Evolutionary conservation across 1,140 invertebrate species (phyloP).

Genomic region (honey bee (Apis mellifera)): DNA sequence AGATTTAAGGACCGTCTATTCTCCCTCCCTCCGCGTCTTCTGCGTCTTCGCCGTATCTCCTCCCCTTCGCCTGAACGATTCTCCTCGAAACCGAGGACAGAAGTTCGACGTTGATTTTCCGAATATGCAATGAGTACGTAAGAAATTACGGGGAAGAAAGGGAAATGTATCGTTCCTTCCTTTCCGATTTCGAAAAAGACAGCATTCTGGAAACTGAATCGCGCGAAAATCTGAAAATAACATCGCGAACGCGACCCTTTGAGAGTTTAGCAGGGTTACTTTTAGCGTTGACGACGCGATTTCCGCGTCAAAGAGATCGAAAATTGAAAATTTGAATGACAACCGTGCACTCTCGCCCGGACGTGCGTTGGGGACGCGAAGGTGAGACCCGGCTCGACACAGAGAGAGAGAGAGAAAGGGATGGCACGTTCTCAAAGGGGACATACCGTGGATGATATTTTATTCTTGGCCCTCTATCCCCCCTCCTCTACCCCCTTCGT

Average conservation of each 20-base stretch:
- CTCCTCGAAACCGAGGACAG: constrained; percentile 18
- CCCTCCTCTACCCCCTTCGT: constrained; percentile 31
- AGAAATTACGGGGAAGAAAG: neutral
- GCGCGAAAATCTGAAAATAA: no score
- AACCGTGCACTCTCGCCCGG: constrained; percentile 50
- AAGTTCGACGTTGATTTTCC: constrained; percentile 55
- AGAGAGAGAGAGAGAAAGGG: constrained; percentile 49
- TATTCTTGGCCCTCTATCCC: constrained; percentile 62
- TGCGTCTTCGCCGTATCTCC: constrained; percentile 31
- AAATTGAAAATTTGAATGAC: constrained; percentile 63
- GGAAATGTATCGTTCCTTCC: neutral
- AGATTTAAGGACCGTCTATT: constrained; percentile 77
- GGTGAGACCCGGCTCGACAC: constrained; percentile 31
- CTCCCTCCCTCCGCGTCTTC: constrained; percentile 64
- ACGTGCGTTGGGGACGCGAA: constrained; percentile 42
- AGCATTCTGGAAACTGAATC: no score
- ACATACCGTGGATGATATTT: constrained; percentile 75
- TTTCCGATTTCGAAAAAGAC: no score
- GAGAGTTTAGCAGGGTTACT: constrained; percentile 18
- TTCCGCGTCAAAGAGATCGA: constrained; percentile 46
- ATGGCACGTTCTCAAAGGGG: constrained; percentile 68
- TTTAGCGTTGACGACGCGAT: neutral
- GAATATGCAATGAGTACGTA: no score
- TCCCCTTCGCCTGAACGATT: constrained; percentile 54
- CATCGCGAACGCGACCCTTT: neutral